phyloP scores from a whole-genome alignment of 2,797 vertebrate genomes.

The Sebastes melanostomus region DNA sequence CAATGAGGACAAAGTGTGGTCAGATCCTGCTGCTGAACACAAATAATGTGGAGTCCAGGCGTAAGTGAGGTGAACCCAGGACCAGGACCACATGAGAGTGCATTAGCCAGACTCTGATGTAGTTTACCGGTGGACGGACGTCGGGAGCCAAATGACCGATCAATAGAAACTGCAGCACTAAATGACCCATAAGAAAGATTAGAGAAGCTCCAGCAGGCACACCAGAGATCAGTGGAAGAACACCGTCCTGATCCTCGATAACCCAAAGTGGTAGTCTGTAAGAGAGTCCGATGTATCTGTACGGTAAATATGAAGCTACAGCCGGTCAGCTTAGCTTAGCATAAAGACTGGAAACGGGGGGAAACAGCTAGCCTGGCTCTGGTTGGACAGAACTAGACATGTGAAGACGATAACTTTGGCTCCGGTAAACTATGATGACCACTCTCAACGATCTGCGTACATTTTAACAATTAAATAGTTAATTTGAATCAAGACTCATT shows the following conservation, averaged over 20 bases:
- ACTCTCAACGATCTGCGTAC: too few relatives aligned
- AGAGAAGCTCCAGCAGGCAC: not conserved
- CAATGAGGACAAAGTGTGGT: not conserved
- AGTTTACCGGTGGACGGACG: not conserved
- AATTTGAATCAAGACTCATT: too few relatives aligned
- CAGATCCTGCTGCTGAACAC: not conserved
- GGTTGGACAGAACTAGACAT: not conserved
- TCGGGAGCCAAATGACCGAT: slow-evolving; percentile 13
- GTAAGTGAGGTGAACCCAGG: not conserved
- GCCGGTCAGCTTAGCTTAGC: not conserved
- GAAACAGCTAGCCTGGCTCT: not conserved
- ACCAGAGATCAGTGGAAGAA: not conserved
- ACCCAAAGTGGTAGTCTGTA: not conserved
- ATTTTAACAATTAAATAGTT: too few relatives aligned
- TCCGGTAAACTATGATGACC: not conserved
- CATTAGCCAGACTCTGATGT: slow-evolving; percentile 18
- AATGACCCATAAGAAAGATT: not conserved
- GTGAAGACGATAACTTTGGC: not conserved
- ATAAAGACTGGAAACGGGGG: not conserved
- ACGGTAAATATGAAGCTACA: not conserved
- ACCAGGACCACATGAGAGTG: not conserved
- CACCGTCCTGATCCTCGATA: not conserved
- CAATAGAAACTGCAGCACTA: slow-evolving; percentile 24
- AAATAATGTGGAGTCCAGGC: not conserved
- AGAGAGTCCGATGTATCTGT: not conserved